Evolutionary conservation across 2,888 invertebrate species (phyloP).

Genomic region (Podabrus alpinus): DNA sequence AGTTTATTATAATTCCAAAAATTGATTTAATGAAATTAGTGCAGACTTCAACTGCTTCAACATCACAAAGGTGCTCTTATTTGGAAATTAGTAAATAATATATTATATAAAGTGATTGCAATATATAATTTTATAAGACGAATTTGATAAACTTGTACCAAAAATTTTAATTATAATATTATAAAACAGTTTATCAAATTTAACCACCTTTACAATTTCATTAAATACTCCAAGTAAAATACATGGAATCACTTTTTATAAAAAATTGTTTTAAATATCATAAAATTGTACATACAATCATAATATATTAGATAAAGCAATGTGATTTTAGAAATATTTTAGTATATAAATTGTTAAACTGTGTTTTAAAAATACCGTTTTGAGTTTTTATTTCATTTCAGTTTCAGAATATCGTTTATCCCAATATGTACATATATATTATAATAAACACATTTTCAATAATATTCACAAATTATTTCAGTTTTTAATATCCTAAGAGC

Average conservation of each 20-base stretch:
- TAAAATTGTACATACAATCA: slow-evolving; percentile 14
- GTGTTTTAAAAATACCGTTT: not conserved
- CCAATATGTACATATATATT: not conserved
- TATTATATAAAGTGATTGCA: not conserved
- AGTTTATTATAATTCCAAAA: not conserved
- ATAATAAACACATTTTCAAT: not conserved
- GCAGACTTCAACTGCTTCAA: not conserved
- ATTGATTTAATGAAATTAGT: not conserved
- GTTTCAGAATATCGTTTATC: not conserved
- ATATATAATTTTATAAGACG: not conserved
- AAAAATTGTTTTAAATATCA: slow-evolving; percentile 17
- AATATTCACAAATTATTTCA: not conserved
- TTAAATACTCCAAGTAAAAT: not conserved
- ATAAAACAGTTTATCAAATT: not conserved
- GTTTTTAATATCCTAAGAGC: not conserved
- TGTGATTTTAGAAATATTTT: slow-evolving; percentile 20
- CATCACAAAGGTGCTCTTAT: not conserved
- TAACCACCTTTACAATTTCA: not conserved
- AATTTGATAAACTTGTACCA: not conserved
- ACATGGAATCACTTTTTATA: not conserved
- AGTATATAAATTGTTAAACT: not conserved
- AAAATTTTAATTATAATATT: not conserved
- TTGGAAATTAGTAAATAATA: not conserved
- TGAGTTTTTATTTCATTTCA: not conserved
- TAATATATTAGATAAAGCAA: slow-evolving; percentile 17